Conservation (phyloP, 2,113 vertebrate genomes). For the Ursus arctos region DNA sequence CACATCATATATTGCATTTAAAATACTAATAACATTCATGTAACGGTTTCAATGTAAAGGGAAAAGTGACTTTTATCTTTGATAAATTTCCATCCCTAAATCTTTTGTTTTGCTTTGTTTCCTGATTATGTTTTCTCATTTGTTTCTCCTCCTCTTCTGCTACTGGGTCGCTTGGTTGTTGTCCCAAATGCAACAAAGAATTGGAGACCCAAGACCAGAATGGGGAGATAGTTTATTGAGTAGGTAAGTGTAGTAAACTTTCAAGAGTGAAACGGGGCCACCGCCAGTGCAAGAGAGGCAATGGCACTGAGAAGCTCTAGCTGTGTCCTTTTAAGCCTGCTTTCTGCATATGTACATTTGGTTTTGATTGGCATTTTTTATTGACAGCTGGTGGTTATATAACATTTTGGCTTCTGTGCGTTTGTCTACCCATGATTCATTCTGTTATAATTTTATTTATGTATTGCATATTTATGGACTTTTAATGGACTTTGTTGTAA, state of each 20-base stretch:
- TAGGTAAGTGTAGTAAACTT: background rate
- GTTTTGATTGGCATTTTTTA: background rate
- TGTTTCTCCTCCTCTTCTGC: background rate
- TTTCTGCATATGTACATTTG: background rate
- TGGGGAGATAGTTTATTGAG: background rate
- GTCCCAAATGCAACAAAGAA: background rate
- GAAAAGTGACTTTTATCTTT: background rate
- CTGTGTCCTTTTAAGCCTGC: background rate
- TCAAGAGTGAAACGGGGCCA: background rate
- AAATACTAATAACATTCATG: slow-evolving; percentile 64
- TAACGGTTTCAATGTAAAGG: background rate
- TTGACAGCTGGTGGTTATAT: background rate
- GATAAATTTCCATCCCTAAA: background rate
- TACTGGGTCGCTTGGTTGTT: background rate
- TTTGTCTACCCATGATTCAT: background rate
- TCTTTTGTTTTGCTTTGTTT: background rate
- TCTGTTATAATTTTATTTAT: background rate
- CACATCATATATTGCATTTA: slow-evolving; percentile 48
- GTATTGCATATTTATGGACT: background rate
- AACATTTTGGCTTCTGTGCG: background rate
- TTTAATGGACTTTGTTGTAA: background rate
- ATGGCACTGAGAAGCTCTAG: background rate
- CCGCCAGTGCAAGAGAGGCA: background rate
- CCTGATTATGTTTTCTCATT: background rate
- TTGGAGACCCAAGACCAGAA: background rate